Evolutionary conservation across 2,113 vertebrate genomes (phyloP).

Genomic region (Sus scrofa): T2T-Sscrofa CM000812.6:52214501-52215000

Average conservation of each 20-base stretch:
- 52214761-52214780: not conserved
- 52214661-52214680: not conserved
- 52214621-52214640: not conserved
- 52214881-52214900: not conserved
- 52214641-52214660: not conserved
- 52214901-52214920: not conserved
- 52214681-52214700: not conserved
- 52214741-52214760: not conserved
- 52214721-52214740: not conserved
- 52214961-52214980: not conserved
- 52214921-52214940: not conserved
- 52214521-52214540: not conserved
- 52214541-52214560: not conserved
- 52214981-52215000: not conserved
- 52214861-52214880: not conserved
- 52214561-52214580: not conserved
- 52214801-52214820: not conserved
- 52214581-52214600: not conserved
- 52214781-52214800: not conserved
- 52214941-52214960: not conserved
- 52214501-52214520: not conserved
- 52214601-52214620: slow-evolving; percentile 2
- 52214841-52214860: not conserved
- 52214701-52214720: not conserved
- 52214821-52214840: not conserved